Evolutionary conservation across 1,140 invertebrate species (phyloP).

Genomic region (Brachionus calyciflorus): DNA sequence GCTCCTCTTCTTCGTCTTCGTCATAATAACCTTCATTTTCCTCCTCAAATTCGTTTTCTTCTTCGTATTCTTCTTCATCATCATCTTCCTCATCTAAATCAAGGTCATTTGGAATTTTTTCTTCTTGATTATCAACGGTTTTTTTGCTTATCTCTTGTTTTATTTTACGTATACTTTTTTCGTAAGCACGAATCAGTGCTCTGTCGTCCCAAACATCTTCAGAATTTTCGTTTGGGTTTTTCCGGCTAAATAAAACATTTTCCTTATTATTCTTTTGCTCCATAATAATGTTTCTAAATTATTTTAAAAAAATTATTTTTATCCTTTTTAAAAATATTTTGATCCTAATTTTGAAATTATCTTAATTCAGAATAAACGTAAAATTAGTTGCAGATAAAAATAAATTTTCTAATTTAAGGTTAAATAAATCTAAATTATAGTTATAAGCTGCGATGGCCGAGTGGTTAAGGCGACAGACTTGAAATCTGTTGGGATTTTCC

Average conservation of each 20-base stretch:
- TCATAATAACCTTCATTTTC: constrained; percentile 39
- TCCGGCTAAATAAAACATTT: not conserved
- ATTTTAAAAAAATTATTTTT: too few species aligned
- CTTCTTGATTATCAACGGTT: not conserved
- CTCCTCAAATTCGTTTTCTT: constrained; percentile 4
- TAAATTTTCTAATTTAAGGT: too few species aligned
- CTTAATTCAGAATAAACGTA: too few species aligned
- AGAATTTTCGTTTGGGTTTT: not conserved
- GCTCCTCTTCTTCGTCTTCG: constrained; percentile 10
- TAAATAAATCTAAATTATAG: too few species aligned
- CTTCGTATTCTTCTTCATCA: not conserved
- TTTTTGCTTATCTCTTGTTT: not conserved
- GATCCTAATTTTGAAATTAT: too few species aligned
- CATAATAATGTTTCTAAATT: too few species aligned
- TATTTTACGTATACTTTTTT: not conserved
- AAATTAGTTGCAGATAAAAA: too few species aligned
- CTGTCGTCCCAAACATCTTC: constrained; percentile 42
- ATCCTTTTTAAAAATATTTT: too few species aligned
- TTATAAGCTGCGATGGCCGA: too few species aligned
- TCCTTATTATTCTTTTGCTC: too few species aligned
- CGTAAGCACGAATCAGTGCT: constrained; percentile 34
- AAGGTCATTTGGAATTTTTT: not conserved
- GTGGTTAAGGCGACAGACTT: too few species aligned
- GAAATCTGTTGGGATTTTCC: too few species aligned
- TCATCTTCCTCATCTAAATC: constrained; percentile 22